phyloP scores from a whole-genome alignment of 2,888 invertebrate genomes.

The Caenorhabditis japonica region DNA sequence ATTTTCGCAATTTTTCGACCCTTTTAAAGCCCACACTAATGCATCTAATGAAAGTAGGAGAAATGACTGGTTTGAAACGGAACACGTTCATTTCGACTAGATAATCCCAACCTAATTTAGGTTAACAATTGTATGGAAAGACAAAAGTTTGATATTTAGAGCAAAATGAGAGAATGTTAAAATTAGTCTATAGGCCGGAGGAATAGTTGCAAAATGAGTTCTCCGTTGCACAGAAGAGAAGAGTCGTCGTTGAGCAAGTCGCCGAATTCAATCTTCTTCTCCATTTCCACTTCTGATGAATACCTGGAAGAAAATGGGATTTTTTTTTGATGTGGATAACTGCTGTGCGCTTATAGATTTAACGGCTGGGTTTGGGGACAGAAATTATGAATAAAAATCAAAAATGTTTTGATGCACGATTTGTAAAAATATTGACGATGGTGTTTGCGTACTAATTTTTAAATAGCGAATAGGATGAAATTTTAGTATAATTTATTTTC shows the following conservation, averaged over 20 bases:
- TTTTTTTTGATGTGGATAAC: too few species aligned
- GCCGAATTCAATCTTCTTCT: constrained; percentile 77
- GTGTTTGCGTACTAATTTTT: too few species aligned
- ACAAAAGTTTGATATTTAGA: neutral
- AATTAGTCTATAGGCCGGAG: constrained; percentile 69
- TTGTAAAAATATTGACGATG: too few species aligned
- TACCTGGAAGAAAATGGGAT: too few species aligned
- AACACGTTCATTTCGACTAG: constrained; percentile 9
- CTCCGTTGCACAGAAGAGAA: constrained; percentile 64
- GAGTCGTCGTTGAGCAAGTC: constrained; percentile 70
- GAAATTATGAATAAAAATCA: too few species aligned
- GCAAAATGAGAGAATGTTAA: neutral
- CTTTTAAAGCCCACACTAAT: constrained; percentile 8
- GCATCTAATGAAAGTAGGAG: neutral
- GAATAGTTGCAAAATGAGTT: constrained; percentile 67
- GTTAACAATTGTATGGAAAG: too few species aligned
- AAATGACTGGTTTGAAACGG: constrained; percentile 12
- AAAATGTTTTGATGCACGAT: too few species aligned
- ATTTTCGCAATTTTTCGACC: neutral
- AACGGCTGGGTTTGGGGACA: too few species aligned
- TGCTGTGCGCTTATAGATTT: too few species aligned
- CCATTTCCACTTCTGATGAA: constrained; percentile 78
- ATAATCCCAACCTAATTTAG: constrained; percentile 23
- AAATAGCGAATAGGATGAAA: too few species aligned
- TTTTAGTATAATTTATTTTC: too few species aligned